phyloP scores from a whole-genome alignment of 2,888 invertebrate genomes.

The Nomada fucata region DNA sequence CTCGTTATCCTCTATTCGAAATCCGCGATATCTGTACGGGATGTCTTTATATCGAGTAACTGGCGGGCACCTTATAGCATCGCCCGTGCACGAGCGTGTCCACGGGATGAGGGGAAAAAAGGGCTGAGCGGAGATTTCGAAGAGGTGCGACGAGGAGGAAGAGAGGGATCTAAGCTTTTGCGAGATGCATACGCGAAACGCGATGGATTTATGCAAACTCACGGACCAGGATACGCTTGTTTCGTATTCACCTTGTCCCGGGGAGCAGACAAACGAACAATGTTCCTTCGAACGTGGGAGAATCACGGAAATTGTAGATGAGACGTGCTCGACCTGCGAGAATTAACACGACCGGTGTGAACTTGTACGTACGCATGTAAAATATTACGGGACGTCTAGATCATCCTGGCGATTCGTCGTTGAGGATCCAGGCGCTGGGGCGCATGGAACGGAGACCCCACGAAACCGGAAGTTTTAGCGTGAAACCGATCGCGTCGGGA shows the following conservation, averaged over 20 bases:
- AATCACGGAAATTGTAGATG: slow-evolving; percentile 56
- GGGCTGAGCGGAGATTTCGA: not conserved
- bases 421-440: not conserved
- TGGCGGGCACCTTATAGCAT: not conserved
- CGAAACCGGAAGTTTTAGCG: slow-evolving; percentile 8
- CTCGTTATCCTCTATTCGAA: slow-evolving; percentile 42
- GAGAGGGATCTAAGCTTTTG: slow-evolving; percentile 18
- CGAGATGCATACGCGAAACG: slow-evolving; percentile 31
- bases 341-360: slow-evolving; percentile 53
- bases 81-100: not conserved
- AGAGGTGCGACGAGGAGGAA: not conserved
- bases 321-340: slow-evolving; percentile 35
- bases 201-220: slow-evolving; percentile 54
- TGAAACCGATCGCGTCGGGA: not conserved
- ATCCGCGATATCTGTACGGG: slow-evolving; percentile 15
- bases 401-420: slow-evolving; percentile 23
- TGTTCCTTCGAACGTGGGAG: slow-evolving; percentile 61
- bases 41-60: slow-evolving; percentile 46
- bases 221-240: slow-evolving; percentile 47
- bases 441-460: not conserved
- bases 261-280: slow-evolving; percentile 44
- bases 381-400: slow-evolving; percentile 16
- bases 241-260: slow-evolving; percentile 13
- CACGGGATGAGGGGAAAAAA: not conserved
- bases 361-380: slow-evolving; percentile 26